A percentile compares a stretch with the other conserved stretches of the same genome.
These are phyloP conservation scores for Anticlea derivata DNA, from an alignment of 2,888 invertebrate genomes.

Conservation along the genomic window DNA sequence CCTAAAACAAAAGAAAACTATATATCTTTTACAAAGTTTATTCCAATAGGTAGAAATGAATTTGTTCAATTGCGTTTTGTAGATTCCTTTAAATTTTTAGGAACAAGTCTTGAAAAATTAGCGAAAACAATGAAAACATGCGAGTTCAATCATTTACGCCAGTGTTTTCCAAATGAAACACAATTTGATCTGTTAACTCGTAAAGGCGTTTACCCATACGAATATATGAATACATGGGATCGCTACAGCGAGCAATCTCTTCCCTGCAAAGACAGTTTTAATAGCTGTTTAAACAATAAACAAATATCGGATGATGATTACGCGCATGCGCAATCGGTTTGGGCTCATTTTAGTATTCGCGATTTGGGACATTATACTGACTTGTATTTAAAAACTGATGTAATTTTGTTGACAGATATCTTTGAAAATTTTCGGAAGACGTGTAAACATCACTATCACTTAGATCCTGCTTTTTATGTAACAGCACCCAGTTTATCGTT, in stretches of 20 bases:
- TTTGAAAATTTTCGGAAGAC: conserved; percentile 13
- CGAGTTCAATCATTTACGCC: too few relatives aligned
- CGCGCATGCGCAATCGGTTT: conserved; percentile 6
- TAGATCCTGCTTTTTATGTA: conserved; percentile 21
- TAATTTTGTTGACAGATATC: conserved; percentile 7
- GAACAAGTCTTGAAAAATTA: conserved; percentile 1
- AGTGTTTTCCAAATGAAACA: neutral
- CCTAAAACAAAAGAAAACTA: too few relatives aligned
- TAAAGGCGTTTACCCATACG: neutral
- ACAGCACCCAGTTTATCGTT: conserved; percentile 21
- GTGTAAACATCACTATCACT: conserved; percentile 15
- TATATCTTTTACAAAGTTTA: conserved; percentile 9
- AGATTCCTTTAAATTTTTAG: too few relatives aligned
- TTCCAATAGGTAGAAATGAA: neutral
- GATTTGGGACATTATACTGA: conserved; percentile 11
- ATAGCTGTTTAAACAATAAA: neutral
- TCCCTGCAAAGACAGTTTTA: neutral
- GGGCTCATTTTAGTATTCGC: conserved; percentile 5
- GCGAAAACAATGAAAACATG: neutral
- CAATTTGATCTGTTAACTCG: neutral
- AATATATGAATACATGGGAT: neutral
- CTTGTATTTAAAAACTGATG: neutral
- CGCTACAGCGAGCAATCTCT: neutral
- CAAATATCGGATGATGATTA: conserved; percentile 4
- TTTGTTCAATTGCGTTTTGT: too few relatives aligned